Conservation (phyloP, 2,797 vertebrate species). For the Pseudocheirus occidentalis region DNA sequence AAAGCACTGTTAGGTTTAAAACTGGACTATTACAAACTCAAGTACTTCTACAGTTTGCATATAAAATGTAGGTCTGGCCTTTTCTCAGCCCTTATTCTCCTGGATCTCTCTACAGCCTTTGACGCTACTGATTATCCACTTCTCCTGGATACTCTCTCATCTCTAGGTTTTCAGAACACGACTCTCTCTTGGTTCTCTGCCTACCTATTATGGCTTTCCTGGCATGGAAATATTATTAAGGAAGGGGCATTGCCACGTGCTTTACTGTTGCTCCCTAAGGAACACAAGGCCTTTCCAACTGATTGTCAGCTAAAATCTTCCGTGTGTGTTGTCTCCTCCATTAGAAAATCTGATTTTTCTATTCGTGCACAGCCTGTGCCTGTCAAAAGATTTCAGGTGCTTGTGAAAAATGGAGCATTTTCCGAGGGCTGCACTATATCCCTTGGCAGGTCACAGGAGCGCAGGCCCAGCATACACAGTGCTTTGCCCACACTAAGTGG, state of each 20-base stretch:
- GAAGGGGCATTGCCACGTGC: neutral
- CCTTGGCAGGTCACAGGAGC: no score
- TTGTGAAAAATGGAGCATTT: no score
- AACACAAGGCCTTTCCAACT: neutral
- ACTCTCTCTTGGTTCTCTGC: neutral
- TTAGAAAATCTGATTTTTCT: no score
- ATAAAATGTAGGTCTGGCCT: neutral
- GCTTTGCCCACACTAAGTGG: neutral
- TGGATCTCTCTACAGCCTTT: neutral
- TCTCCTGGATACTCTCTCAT: neutral
- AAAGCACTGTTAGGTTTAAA: neutral
- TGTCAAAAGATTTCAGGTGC: no score
- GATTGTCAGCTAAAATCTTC: neutral
- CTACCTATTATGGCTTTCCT: neutral
- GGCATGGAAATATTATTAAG: neutral
- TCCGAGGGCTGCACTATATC: no score
- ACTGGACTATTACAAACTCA: neutral
- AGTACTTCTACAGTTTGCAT: neutral
- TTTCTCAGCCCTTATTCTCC: neutral
- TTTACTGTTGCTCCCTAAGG: neutral
- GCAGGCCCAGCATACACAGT: neutral
- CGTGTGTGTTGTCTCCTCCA: neutral
- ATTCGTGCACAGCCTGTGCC: no score
- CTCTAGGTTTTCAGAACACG: neutral
- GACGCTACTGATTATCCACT: neutral